Conservation (phyloP, 2,888 invertebrate genomes). For the Drosophila anomalata region DNA sequence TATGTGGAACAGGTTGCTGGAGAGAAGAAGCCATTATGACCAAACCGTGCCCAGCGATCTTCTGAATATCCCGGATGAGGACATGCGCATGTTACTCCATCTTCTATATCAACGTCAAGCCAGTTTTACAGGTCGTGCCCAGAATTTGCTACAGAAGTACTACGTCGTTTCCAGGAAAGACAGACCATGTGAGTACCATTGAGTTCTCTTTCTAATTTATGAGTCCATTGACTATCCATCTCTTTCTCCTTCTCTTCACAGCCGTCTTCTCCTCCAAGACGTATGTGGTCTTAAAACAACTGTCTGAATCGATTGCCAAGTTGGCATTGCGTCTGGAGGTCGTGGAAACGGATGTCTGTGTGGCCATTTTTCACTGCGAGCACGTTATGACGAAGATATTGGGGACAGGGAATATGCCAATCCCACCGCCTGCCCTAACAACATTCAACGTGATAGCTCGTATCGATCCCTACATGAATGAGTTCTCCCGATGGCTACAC, state of each 20-base stretch:
- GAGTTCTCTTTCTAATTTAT: conserved; percentile 10
- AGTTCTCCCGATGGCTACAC: conserved; percentile 78
- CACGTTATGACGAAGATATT: conserved; percentile 75
- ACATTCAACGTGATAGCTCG: conserved; percentile 68
- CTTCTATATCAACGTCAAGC: conserved; percentile 70
- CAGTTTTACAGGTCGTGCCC: conserved; percentile 75
- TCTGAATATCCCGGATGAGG: conserved; percentile 74
- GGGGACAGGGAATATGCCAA: conserved; percentile 56
- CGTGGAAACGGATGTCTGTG: conserved; percentile 74
- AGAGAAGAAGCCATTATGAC: conserved; percentile 53
- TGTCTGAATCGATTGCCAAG: conserved; percentile 83
- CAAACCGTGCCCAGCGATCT: conserved; percentile 62
- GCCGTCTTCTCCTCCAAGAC: conserved; percentile 80
- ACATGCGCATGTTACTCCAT: conserved; percentile 74
- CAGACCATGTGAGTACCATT: conserved; percentile 78
- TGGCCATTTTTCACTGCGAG: conserved; percentile 81
- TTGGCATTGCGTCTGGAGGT: conserved; percentile 79
- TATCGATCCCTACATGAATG: conserved; percentile 76
- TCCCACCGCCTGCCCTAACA: conserved; percentile 69
- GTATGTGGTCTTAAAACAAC: conserved; percentile 76
- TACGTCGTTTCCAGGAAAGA: conserved; percentile 83
- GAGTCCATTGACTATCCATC: background rate
- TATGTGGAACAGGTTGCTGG: conserved; percentile 76
- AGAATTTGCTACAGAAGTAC: conserved; percentile 83
- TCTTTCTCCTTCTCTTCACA: conserved; percentile 40